A percentile compares a stretch with the other conserved stretches of the same genome.
Conservation (phyloP, 1,140 invertebrate genomes). For the Calycopis cecrops region DNA sequence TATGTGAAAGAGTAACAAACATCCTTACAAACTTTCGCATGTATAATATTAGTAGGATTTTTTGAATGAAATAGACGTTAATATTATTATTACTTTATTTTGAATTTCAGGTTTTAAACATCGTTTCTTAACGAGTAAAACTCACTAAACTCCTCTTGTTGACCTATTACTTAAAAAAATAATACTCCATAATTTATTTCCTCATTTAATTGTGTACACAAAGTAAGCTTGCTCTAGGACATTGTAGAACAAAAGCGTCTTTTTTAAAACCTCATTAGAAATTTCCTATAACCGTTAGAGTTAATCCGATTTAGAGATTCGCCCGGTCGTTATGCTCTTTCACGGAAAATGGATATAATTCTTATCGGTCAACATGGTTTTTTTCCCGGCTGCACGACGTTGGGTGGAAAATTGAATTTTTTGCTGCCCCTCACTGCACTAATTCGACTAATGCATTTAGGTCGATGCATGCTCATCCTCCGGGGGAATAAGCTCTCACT, state of each 20-base stretch:
- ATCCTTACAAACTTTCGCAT: too few species aligned
- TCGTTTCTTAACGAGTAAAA: too few species aligned
- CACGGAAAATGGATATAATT: constrained; percentile 64
- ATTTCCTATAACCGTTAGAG: constrained; percentile 39
- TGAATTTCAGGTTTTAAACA: too few species aligned
- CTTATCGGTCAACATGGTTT: constrained; percentile 51
- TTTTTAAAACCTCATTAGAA: constrained; percentile 14
- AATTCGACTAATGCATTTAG: constrained; percentile 69
- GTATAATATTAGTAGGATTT: too few species aligned
- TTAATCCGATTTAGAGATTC: constrained; percentile 60
- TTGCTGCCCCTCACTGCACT: constrained; percentile 60
- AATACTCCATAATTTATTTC: too few species aligned
- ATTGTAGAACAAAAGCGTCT: background rate
- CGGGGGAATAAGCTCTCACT: constrained; percentile 1
- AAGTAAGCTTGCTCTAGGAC: too few species aligned
- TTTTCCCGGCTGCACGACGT: constrained; percentile 43
- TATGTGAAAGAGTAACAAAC: too few species aligned
- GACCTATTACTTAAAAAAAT: too few species aligned
- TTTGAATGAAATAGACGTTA: too few species aligned
- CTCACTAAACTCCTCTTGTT: too few species aligned
- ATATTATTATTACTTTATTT: too few species aligned
- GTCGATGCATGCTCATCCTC: constrained; percentile 40
- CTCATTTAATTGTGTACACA: too few species aligned
- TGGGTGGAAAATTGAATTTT: constrained; percentile 68
- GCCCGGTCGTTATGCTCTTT: constrained; percentile 36